Conservation (phyloP, 2,888 invertebrate species). For the Matsumyia berberina region DNA sequence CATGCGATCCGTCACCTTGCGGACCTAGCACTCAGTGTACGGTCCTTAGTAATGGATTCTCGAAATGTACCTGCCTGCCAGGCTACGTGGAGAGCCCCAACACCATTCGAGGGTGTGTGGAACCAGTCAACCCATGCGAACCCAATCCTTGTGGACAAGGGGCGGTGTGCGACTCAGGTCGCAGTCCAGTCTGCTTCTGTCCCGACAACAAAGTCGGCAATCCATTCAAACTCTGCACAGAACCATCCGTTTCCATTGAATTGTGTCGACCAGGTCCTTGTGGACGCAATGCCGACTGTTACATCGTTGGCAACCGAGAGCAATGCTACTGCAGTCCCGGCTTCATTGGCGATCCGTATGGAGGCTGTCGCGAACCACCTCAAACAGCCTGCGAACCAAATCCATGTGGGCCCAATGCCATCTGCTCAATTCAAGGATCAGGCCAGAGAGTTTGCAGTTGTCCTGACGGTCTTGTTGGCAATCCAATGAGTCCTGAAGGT, state of each 20-base stretch:
- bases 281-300: conserved; percentile 93
- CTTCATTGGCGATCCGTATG: conserved; percentile 91
- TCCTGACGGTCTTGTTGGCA: conserved; percentile 90
- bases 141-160: conserved; percentile 92
- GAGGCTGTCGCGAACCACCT: conserved; percentile 89
- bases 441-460: conserved; percentile 91
- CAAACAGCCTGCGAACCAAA: conserved; percentile 90
- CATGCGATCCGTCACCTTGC: conserved; percentile 94
- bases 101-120: conserved; percentile 93
- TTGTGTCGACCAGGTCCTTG: conserved; percentile 93
- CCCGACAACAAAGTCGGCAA: conserved; percentile 93
- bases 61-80: conserved; percentile 93
- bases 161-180: conserved; percentile 91
- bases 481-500: conserved; percentile 89
- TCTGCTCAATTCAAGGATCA: conserved; percentile 88
- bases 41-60: conserved; percentile 90
- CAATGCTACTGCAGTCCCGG: conserved; percentile 92
- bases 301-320: conserved; percentile 92
- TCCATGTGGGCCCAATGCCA: conserved; percentile 92
- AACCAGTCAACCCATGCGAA: conserved; percentile 91
- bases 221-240: conserved; percentile 91
- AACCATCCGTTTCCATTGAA: conserved; percentile 86
- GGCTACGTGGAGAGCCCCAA: conserved; percentile 94
- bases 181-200: conserved; percentile 93
- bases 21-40: conserved; percentile 95